A percentile compares a stretch with the other conserved stretches of the same genome.
Conservation (phyloP, 92 coral and sea anemone genomes). For the Palythoa caribaeorum region DNA sequence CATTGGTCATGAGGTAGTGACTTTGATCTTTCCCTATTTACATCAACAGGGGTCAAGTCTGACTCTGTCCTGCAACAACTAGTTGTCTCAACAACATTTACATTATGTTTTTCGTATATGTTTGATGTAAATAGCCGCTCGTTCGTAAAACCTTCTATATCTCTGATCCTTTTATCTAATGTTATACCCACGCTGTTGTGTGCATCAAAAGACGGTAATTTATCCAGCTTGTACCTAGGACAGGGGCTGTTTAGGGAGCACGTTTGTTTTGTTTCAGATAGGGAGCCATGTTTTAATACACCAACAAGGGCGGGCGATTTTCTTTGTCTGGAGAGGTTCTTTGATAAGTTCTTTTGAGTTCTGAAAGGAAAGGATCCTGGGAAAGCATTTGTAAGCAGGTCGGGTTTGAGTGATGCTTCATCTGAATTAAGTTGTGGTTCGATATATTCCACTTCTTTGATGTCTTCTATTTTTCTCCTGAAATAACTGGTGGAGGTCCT, state of each 20-base stretch:
- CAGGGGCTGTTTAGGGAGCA: neutral
- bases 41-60: neutral
- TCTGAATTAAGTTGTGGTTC: neutral
- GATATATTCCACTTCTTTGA: neutral
- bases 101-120: neutral
- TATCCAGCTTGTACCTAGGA: neutral
- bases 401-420: neutral
- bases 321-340: neutral
- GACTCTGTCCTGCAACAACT: neutral
- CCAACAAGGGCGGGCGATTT: neutral
- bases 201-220: neutral
- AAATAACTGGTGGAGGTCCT: neutral
- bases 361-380: neutral
- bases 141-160: neutral
- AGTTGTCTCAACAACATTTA: neutral
- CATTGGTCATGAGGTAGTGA: neutral
- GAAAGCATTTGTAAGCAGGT: neutral
- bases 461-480: neutral
- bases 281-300: neutral
- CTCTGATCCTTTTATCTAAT: neutral
- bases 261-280: neutral
- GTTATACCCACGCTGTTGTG: neutral
- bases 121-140: neutral
- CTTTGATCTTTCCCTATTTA: neutral
- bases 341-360: neutral